Conservation (phyloP, 2,888 invertebrate genomes). For the Dynastes hyllus region DNA sequence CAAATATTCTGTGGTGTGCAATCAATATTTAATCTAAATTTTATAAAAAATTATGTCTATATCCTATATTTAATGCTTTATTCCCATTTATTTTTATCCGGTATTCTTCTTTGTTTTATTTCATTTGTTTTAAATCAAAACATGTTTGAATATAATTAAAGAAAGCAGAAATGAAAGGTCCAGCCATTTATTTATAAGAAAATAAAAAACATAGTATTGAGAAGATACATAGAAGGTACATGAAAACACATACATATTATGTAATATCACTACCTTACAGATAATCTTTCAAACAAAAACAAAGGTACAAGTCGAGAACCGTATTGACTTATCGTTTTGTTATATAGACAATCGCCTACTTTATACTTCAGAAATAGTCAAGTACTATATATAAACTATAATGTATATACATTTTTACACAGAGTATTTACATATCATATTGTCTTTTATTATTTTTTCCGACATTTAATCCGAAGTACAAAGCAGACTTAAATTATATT, state of each 20-base stretch:
- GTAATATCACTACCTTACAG: background rate
- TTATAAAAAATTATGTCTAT: too few relatives aligned
- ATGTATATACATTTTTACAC: constrained; percentile 1
- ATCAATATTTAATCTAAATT: too few relatives aligned
- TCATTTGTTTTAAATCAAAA: too few relatives aligned
- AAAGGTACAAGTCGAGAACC: background rate
- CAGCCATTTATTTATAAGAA: constrained; percentile 42
- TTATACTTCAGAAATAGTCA: background rate
- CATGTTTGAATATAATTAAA: background rate
- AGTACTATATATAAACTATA: background rate
- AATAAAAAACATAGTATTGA: constrained; percentile 10
- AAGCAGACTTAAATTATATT: background rate
- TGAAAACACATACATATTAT: background rate
- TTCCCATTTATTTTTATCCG: too few relatives aligned
- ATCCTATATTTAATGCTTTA: too few relatives aligned
- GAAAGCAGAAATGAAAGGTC: background rate
- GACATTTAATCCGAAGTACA: background rate
- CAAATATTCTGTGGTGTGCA: too few relatives aligned
- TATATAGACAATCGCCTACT: background rate
- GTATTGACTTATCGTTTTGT: background rate
- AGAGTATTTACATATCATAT: background rate
- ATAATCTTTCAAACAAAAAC: background rate
- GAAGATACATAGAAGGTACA: background rate
- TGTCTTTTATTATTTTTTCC: background rate
- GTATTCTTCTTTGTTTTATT: too few relatives aligned